Percentiles rank a stretch among this genome's conserved stretches.
Conservation (phyloP, 2,888 invertebrate species). For the Buathra laborator region DNA sequence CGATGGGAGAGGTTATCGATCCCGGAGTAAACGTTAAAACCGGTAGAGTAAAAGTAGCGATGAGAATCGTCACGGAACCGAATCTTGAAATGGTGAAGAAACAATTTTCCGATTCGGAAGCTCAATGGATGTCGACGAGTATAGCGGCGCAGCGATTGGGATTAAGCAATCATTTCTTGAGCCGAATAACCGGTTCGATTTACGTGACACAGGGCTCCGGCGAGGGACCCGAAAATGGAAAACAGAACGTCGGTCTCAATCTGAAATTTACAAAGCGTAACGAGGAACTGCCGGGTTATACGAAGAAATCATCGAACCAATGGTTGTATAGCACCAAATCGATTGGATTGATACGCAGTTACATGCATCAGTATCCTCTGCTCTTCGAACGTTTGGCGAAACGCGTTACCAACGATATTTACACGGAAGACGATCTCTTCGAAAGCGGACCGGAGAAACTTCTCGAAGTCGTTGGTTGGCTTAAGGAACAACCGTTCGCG, state of each 20-base stretch:
- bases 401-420: constrained; percentile 87
- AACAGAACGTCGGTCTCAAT: constrained; percentile 95
- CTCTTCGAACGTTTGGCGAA: constrained; percentile 89
- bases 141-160: constrained; percentile 88
- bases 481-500: constrained; percentile 90
- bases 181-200: constrained; percentile 95
- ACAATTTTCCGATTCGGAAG: constrained; percentile 79
- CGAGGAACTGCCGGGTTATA: constrained; percentile 93
- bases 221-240: constrained; percentile 69
- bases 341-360: constrained; percentile 90
- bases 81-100: constrained; percentile 80
- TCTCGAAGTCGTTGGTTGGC: constrained; percentile 87
- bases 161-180: constrained; percentile 90
- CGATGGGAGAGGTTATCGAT: constrained; percentile 89
- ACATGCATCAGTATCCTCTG: constrained; percentile 90
- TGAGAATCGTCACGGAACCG: constrained; percentile 87
- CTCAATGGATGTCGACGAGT: constrained; percentile 87
- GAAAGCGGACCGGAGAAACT: constrained; percentile 86
- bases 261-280: constrained; percentile 94
- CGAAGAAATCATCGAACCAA: constrained; percentile 88
- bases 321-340: constrained; percentile 95
- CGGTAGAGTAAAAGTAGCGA: constrained; percentile 88
- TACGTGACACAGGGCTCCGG: constrained; percentile 86
- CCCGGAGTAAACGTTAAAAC: constrained; percentile 86
- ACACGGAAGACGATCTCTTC: constrained; percentile 90